Base-by-base conservation (phyloP, 2,888 invertebrate genomes). In the Rhabditoides inermis region DNA sequence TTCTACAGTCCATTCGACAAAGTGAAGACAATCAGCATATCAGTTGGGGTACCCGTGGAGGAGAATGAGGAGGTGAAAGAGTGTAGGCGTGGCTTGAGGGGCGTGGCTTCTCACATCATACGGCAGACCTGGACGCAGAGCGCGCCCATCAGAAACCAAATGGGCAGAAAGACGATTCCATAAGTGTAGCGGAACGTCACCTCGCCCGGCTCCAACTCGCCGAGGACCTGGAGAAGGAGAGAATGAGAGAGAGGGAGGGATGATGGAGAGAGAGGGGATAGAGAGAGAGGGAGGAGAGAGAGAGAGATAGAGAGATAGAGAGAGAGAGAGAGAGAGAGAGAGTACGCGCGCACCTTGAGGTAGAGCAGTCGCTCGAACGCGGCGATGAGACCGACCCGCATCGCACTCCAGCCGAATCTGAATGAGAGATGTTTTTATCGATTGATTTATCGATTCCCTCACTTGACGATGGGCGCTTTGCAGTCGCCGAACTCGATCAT, bases 401-500 rank as follows among this genome's bases (percentile, higher is more conserved):
- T 32, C 12, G 58, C 30, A 55, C 63, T 66, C 49, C 61, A 56
- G 6, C 53, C 32, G 12, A 65, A 56, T 49, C 70, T 70, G 42
- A 50, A 66, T 40, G 30, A 41, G 39, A 10, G 23, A 23, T 35
- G 4, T 26, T 18, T 44, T 5, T 49, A 18, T 25, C 4, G 18
- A 40, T 44, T 26, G 15, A 28, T 5, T 12, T 35, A 23, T 36
- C 10, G 20, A n/a, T 5, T 25, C 12, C 25, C 54, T 60, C 42
- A 70, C 69, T 50, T 56, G 2, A 58, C 35, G 12, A 61, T 49
- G 2, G 69, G 63, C 18, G 55, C 84, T 77, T 87, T 86, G 52
- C 74, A 75, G 30, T 76, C 75, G 18, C 76, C 85, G 71, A 88
- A 87, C 73, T 71, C 69, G n/a, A 88, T 82, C 73, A 87, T 86